phyloP scores from a whole-genome alignment of 2,113 vertebrate species.

The Spea multiplicata region DNA sequence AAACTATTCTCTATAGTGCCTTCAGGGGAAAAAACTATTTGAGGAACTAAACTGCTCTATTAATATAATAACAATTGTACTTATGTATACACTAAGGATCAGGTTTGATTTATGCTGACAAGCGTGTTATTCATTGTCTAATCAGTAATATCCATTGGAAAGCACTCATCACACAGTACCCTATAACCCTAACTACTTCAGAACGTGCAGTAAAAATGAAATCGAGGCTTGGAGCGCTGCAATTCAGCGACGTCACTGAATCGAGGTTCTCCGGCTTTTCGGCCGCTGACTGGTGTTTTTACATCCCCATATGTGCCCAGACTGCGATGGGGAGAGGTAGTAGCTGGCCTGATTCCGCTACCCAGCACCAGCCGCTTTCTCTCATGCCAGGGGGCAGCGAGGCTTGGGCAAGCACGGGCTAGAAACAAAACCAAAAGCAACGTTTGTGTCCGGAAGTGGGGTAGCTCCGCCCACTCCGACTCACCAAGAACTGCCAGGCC shows the following conservation, averaged over 20 bases:
- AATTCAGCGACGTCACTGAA: no score
- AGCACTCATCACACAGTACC: no score
- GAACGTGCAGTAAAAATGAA: background rate
- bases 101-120: no score
- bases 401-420: background rate
- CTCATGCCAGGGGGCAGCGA: background rate
- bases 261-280: background rate
- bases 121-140: no score
- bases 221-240: conserved; percentile 26
- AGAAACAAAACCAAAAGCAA: conserved; percentile 42
- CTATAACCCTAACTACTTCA: no score
- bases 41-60: no score
- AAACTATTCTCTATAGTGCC: no score
- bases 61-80: no score
- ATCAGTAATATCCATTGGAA: no score
- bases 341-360: background rate
- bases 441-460: conserved; percentile 36
- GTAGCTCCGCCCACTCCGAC: conserved; percentile 8
- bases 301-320: background rate
- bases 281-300: background rate
- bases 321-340: background rate
- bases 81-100: no score
- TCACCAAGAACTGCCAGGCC: background rate
- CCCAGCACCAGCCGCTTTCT: background rate
- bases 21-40: no score